Evolutionary conservation across 2,888 invertebrate genomes (phyloP).

Genomic region (Mylabris sibirica): DNA sequence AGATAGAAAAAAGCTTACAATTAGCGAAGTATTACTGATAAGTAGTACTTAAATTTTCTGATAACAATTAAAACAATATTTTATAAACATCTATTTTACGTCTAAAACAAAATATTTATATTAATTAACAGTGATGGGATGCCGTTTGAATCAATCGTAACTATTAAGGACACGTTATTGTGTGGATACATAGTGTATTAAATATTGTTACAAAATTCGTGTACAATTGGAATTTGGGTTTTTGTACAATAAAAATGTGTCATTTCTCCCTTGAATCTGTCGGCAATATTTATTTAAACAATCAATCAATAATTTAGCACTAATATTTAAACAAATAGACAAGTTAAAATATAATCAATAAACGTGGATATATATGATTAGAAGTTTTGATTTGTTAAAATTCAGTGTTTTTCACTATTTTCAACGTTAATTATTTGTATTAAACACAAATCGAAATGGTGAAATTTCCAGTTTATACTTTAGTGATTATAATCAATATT

Average conservation of each 20-base stretch:
- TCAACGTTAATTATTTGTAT: neutral
- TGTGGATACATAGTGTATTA: too few relatives aligned
- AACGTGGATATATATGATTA: neutral
- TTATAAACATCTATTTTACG: too few relatives aligned
- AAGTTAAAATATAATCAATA: neutral
- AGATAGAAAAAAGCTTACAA: too few relatives aligned
- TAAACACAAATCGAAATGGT: neutral
- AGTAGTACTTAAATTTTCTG: too few relatives aligned
- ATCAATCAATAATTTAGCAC: neutral
- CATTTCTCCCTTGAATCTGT: constrained; percentile 5
- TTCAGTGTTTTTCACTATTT: neutral
- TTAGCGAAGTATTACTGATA: too few relatives aligned
- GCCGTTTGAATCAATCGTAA: too few relatives aligned
- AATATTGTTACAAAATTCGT: neutral
- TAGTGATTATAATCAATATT: neutral
- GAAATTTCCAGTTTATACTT: neutral
- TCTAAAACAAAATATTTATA: too few relatives aligned
- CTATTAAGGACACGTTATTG: too few relatives aligned
- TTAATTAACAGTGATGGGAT: too few relatives aligned
- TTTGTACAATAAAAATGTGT: neutral
- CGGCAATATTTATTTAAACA: neutral
- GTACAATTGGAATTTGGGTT: neutral
- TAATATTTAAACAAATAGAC: constrained; percentile 1
- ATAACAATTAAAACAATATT: too few relatives aligned
- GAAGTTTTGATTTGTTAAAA: neutral